Evolutionary conservation across 2,797 vertebrate species (phyloP).

Genomic region (Tenualosa thibaudeaui): DNA sequence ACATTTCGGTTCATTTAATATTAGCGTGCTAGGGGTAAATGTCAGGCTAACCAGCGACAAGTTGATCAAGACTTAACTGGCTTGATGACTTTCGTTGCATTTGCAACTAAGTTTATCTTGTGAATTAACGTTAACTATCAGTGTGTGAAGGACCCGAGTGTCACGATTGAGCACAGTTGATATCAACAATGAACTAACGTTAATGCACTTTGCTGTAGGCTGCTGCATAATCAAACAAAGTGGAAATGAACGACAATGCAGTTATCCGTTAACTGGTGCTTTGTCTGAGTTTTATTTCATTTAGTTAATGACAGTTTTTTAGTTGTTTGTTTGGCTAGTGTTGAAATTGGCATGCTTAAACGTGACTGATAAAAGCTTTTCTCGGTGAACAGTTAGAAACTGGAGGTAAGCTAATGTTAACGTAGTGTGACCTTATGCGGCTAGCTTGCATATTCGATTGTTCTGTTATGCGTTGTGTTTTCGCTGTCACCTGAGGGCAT

Average conservation of each 20-base stretch:
- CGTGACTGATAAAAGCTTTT: background rate
- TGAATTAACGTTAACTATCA: background rate
- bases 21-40: constrained; percentile 1
- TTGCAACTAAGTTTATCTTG: background rate
- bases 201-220: background rate
- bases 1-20: background rate
- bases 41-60: constrained; percentile 2
- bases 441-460: background rate
- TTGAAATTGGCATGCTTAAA: background rate
- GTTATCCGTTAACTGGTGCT: background rate
- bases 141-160: background rate
- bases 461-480: background rate
- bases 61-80: background rate
- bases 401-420: background rate
- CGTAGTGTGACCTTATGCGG: background rate
- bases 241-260: background rate
- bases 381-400: background rate
- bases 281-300: background rate
- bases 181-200: background rate
- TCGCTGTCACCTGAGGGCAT: background rate
- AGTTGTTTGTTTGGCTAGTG: background rate
- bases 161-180: background rate
- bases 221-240: background rate
- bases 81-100: background rate
- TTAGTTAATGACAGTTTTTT: background rate